Base-by-base conservation (phyloP, 2,888 invertebrate species). In the Poecilus cupreus region DNA sequence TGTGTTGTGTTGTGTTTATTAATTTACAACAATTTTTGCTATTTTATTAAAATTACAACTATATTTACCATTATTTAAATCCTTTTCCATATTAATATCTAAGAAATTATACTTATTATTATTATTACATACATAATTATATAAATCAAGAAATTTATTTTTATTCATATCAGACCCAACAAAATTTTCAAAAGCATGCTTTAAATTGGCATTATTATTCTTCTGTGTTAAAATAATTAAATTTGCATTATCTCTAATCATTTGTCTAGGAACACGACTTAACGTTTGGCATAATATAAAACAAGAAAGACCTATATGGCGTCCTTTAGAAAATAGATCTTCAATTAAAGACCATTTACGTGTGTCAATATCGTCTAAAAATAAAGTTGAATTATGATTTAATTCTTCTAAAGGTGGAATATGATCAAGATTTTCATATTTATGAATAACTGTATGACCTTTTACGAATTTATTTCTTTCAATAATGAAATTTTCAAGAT, bases 201-300 rank as follows among this genome's bases (percentile, higher is more conserved):
- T 85, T 54, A 88, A 81, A 85, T 88, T 88, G 18, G 83, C 79
- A 60, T 84, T 83, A 83, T 88, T 87, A 13, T 46, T 46, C n/a
- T 83, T 87, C 86, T 82, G 85, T 85, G 78, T 87, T 88, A 3
- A 87, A 16, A 88, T 82, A 11, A 88, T 49, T 6, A 86, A 80
- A 82, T 88, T 88, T 6, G 85, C 82, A 84, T 88, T 88, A 81
- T 88, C 87, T 32, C 86, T 83, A 24, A 88, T 83, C 8, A 86
- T 78, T 78, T 87, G 87, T 84, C 88, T 88, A 3, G 87, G 87
- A 49, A 88, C 85, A 64, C 83, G 83, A 3, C 86, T 85, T 83
- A 87, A 87, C 32, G 85, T 86, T 83, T 88, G 87, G 80, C 85
- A 85, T 22, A 88, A 83, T 82, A 86, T 88, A 72, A 87, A 87